Evolutionary conservation across 2,113 vertebrate species (phyloP).

Genomic region (Crocuta crocuta): DNA sequence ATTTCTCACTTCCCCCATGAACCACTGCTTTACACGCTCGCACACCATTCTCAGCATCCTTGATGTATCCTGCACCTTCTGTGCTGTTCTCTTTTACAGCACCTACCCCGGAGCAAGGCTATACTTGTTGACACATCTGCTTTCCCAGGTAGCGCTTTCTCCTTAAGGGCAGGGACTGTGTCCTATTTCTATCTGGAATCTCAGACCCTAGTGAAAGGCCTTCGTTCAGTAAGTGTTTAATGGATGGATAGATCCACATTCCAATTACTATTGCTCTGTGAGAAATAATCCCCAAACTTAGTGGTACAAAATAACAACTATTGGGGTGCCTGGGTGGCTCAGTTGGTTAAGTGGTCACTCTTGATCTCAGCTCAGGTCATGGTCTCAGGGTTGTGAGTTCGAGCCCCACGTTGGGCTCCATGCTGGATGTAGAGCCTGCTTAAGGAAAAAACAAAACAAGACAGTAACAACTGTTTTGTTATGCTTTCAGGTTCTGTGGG

Average conservation of each 20-base stretch:
- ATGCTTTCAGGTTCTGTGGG: neutral
- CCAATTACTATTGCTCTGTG: neutral
- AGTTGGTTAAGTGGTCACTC: too few relatives aligned
- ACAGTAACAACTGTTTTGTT: neutral
- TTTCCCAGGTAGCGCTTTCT: neutral
- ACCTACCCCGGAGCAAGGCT: neutral
- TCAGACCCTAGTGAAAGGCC: neutral
- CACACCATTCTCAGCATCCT: neutral
- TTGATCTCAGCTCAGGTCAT: too few relatives aligned
- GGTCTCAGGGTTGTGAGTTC: too few relatives aligned
- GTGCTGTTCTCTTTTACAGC: neutral
- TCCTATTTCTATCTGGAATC: neutral
- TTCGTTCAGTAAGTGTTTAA: neutral
- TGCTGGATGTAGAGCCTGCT: too few relatives aligned
- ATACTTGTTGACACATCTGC: neutral
- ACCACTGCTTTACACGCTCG: neutral
- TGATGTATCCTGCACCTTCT: fast-evolving
- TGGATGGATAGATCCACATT: neutral
- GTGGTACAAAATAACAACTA: neutral
- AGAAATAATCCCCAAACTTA: neutral
- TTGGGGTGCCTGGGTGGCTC: neutral
- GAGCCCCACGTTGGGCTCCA: too few relatives aligned
- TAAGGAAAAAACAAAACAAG: too few relatives aligned
- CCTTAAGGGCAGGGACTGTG: neutral
- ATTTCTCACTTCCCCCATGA: neutral